Evolutionary conservation across 1,140 invertebrate species (phyloP).

Genomic region (Sitobion miscanthi): DNA sequence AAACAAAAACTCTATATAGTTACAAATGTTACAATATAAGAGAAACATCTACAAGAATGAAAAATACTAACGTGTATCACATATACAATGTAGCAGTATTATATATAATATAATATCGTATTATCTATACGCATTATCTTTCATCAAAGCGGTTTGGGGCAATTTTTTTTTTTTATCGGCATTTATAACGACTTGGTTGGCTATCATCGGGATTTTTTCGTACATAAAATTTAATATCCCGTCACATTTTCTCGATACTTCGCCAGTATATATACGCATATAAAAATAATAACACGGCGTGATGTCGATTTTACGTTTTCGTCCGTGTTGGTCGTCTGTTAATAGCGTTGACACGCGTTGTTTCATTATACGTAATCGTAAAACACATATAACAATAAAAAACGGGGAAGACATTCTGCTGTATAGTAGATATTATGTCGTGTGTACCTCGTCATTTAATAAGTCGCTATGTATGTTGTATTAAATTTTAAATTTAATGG

Average conservation of each 20-base stretch:
- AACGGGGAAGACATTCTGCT: neutral
- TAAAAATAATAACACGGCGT: neutral
- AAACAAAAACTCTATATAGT: neutral
- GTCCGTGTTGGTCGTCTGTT: neutral
- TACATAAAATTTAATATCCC: neutral
- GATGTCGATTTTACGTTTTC: neutral
- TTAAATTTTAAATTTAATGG: neutral
- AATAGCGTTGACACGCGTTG: neutral
- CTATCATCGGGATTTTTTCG: neutral
- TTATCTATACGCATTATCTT: neutral
- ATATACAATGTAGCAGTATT: neutral
- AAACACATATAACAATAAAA: neutral
- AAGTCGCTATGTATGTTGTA: neutral
- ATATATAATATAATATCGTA: neutral
- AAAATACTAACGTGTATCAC: neutral
- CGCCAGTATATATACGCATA: neutral
- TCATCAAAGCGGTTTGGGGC: neutral
- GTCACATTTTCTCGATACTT: neutral
- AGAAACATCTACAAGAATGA: neutral
- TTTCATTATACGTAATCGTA: constrained; percentile 8
- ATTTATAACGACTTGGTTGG: neutral
- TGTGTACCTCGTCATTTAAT: neutral
- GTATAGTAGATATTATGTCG: neutral
- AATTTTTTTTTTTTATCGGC: constrained; percentile 30
- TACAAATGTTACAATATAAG: neutral